A percentile compares a stretch with the other conserved stretches of the same genome.
Evolutionary conservation across 2,797 vertebrate genomes (phyloP).

Genomic region (Varecia variegata): DNA sequence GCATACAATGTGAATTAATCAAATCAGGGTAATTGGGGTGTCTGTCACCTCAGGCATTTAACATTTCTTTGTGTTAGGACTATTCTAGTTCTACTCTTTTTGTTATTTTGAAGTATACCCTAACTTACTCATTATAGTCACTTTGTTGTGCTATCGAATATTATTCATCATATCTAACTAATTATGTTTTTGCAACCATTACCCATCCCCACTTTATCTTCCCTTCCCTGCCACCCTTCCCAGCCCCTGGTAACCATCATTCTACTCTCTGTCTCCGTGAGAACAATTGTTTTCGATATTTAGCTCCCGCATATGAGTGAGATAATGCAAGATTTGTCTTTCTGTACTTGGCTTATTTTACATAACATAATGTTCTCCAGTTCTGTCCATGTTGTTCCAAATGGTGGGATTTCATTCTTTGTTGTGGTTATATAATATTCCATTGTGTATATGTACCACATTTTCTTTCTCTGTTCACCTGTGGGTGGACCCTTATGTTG

Average conservation of each 20-base stretch:
- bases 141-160: not conserved
- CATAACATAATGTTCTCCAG: not conserved
- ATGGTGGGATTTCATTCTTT: not conserved
- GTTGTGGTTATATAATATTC: not conserved
- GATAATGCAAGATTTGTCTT: not conserved
- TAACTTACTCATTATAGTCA: not conserved
- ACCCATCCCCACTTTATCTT: not conserved
- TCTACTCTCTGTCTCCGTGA: not conserved
- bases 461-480: not conserved
- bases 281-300: not conserved
- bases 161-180: not conserved
- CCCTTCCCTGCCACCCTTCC: no score
- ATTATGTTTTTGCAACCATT: not conserved
- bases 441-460: not conserved
- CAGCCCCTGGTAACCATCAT: not conserved
- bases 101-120: not conserved
- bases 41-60: not conserved
- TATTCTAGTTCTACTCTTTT: not conserved
- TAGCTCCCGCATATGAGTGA: not conserved
- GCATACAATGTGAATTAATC: not conserved
- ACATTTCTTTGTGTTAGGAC: not conserved
- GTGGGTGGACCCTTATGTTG: not conserved
- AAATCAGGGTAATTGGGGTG: not conserved
- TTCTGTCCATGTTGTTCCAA: not conserved
- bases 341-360: not conserved